phyloP scores from a whole-genome alignment of 2,888 invertebrate species.

The Philhelius pedissequus region DNA sequence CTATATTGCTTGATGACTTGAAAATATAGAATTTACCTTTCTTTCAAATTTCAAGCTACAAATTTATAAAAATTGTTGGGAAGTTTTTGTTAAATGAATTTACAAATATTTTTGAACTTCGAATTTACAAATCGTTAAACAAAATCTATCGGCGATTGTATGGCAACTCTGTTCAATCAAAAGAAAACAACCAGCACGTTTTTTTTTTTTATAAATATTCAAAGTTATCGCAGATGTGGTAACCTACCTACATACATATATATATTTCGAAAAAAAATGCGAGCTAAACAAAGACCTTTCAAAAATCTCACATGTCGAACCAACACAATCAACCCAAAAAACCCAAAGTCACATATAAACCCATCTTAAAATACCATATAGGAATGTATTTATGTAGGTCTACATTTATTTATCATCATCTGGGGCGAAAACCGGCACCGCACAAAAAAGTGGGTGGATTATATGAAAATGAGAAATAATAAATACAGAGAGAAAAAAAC shows the following conservation, averaged over 20 bases:
- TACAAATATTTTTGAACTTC: no score
- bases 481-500: not conserved
- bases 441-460: conserved; percentile 64
- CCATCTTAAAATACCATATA: not conserved
- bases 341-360: not conserved
- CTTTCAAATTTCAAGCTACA: no score
- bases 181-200: not conserved
- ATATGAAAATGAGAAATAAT: conserved; percentile 46
- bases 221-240: not conserved
- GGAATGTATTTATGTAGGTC: not conserved
- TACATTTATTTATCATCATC: conserved; percentile 42
- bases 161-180: not conserved
- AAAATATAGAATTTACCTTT: no score
- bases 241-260: no score
- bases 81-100: no score
- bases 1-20: no score
- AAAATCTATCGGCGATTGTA: not conserved
- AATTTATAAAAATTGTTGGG: no score
- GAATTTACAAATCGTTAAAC: not conserved
- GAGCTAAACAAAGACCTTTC: not conserved
- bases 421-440: conserved; percentile 14
- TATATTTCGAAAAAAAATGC: not conserved
- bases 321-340: not conserved
- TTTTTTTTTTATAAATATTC: not conserved
- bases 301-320: not conserved